A percentile compares a stretch with the other conserved stretches of the same genome.
Evolutionary conservation across 2,113 vertebrate species (phyloP).

Genomic region (Casuarius casuarius): DNA sequence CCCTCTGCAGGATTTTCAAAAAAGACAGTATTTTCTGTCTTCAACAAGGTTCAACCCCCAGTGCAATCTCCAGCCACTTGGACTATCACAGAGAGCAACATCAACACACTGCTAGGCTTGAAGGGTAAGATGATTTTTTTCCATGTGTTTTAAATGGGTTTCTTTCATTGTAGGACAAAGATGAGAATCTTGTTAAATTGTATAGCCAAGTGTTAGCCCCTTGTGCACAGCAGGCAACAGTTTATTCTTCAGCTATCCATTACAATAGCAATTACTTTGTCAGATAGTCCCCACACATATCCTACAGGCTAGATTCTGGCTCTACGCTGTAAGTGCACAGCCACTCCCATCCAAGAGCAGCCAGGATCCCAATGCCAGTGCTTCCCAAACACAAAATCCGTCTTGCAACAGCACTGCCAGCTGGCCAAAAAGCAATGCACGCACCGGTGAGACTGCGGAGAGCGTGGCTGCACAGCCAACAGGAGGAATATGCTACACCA

Average conservation of each 20-base stretch:
- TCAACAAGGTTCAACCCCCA: neutral
- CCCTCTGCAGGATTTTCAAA: too few relatives aligned
- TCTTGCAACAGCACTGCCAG: neutral
- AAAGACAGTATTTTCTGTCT: neutral
- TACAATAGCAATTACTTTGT: fast-evolving
- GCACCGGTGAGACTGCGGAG: neutral
- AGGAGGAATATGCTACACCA: neutral
- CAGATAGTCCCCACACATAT: neutral
- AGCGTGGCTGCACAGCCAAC: fast-evolving
- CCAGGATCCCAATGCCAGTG: neutral
- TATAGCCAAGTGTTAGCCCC: neutral
- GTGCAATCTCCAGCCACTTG: neutral
- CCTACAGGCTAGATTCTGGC: fast-evolving
- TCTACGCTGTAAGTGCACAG: neutral
- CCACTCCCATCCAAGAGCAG: neutral
- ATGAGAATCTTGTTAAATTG: neutral
- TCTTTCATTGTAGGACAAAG: neutral
- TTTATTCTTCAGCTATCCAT: neutral
- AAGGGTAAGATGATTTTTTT: neutral
- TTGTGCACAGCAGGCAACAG: neutral
- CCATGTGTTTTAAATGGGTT: neutral
- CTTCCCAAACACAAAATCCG: fast-evolving
- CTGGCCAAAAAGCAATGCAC: neutral
- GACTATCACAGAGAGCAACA: neutral
- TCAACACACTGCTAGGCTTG: neutral